A percentile compares a stretch with the other conserved stretches of the same genome.
These are phyloP conservation scores for Pyxicephalus adspersus DNA, from an alignment of 2,113 vertebrate species.

Conservation along the genomic window DNA sequence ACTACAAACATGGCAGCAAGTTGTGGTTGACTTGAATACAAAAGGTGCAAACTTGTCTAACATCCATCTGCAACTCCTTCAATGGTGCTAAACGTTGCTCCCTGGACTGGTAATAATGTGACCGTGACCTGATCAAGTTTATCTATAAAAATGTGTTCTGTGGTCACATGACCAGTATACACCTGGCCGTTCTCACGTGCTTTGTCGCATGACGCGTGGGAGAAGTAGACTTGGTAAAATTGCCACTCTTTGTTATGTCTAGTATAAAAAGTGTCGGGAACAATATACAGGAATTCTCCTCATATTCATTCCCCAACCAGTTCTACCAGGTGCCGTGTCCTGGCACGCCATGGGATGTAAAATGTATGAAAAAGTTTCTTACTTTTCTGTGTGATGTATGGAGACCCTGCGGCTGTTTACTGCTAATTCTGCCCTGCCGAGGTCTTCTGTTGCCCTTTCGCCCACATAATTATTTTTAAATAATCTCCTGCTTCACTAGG, in stretches of 20 bases:
- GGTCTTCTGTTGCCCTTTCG: not conserved
- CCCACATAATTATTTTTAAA: not conserved
- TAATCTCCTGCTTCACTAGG: no score
- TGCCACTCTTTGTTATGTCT: not conserved
- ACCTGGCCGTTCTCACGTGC: slow-evolving; percentile 11
- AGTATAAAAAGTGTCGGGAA: not conserved
- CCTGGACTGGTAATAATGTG: no score
- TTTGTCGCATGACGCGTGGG: not conserved
- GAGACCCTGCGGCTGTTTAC: not conserved
- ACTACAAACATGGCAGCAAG: no score
- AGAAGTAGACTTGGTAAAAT: not conserved
- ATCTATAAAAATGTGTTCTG: not conserved
- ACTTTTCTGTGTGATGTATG: not conserved
- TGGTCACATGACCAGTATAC: not conserved
- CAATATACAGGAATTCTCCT: not conserved
- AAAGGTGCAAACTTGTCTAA: no score
- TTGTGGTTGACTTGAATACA: no score
- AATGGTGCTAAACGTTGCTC: no score
- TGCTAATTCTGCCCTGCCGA: not conserved
- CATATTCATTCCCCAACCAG: not conserved
- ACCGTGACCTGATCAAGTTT: not conserved
- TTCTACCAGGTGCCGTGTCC: not conserved
- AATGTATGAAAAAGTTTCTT: no score
- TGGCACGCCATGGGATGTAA: slow-evolving; percentile 14
- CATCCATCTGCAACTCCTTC: no score